Percentiles rank a stretch among this genome's conserved stretches.
phyloP scores from a whole-genome alignment of 2,797 vertebrate species.

The Pteronotus mesoamericanus region DNA sequence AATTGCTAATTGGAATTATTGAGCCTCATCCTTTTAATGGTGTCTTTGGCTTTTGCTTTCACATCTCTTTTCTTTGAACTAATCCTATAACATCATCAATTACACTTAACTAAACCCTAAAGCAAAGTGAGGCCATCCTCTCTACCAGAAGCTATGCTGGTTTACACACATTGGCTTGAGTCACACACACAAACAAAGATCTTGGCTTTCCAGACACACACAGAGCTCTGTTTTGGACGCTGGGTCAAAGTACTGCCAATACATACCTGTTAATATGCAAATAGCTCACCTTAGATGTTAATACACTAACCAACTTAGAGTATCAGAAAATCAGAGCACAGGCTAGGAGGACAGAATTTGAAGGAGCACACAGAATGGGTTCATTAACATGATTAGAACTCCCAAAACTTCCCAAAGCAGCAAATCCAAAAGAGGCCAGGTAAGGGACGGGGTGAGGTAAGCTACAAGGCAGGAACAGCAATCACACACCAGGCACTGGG shows the following conservation, averaged over 20 bases:
- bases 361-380: background rate
- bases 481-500: background rate
- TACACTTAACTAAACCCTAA: background rate
- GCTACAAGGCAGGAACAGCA: background rate
- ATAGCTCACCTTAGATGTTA: background rate
- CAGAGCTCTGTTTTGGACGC: background rate
- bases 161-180: background rate
- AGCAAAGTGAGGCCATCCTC: background rate
- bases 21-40: background rate
- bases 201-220: background rate
- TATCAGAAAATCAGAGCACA: background rate
- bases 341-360: background rate
- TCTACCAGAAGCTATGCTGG: background rate
- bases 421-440: background rate
- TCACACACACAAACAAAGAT: too few relatives aligned
- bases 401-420: background rate
- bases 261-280: conserved; percentile 25
- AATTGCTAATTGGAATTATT: background rate
- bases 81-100: background rate
- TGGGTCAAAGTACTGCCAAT: background rate
- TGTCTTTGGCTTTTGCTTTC: background rate
- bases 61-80: conserved; percentile 14
- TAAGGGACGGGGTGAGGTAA: background rate
- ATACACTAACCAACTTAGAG: background rate
- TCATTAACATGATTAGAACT: background rate